Evolutionary conservation across 2,797 vertebrate genomes (phyloP).

Genomic region (Falco biarmicus): DNA sequence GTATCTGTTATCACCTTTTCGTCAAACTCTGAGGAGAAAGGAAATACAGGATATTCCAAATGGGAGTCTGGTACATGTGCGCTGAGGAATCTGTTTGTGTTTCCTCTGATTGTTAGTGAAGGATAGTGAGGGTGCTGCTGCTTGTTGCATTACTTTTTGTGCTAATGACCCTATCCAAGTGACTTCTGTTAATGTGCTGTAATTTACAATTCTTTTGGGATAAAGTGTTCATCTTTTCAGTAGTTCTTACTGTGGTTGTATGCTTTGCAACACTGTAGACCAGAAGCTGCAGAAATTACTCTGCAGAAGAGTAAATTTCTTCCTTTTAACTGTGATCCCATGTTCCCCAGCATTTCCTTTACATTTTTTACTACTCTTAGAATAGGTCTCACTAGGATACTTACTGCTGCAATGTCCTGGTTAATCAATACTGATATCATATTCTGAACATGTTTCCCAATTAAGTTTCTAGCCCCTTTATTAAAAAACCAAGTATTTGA

Average conservation of each 20-base stretch:
- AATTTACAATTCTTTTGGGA: neutral
- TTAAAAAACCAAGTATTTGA: neutral
- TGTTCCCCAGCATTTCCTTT: neutral
- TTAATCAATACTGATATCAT: neutral
- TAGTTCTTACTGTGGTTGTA: neutral
- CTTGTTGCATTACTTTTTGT: conserved; percentile 24
- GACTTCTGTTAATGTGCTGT: conserved; percentile 39
- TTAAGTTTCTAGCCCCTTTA: neutral
- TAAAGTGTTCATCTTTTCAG: neutral
- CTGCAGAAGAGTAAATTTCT: neutral
- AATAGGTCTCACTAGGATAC: neutral
- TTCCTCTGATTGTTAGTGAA: conserved; percentile 79
- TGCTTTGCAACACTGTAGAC: neutral
- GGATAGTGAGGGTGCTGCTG: conserved; percentile 59
- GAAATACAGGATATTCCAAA: conserved; percentile 76
- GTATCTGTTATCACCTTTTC: conserved; percentile 69
- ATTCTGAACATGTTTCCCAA: neutral
- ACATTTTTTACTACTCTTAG: neutral
- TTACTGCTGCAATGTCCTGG: neutral
- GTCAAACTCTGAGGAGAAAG: conserved; percentile 70
- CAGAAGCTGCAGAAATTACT: neutral
- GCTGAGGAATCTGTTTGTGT: conserved; percentile 66
- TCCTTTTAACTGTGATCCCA: neutral
- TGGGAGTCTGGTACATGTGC: conserved; percentile 65
- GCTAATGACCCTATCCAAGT: conserved; percentile 19